A percentile compares a stretch with the other conserved stretches of the same genome.
phyloP scores from a whole-genome alignment of 2,888 invertebrate genomes.

The Hypomecis punctinalis region DNA sequence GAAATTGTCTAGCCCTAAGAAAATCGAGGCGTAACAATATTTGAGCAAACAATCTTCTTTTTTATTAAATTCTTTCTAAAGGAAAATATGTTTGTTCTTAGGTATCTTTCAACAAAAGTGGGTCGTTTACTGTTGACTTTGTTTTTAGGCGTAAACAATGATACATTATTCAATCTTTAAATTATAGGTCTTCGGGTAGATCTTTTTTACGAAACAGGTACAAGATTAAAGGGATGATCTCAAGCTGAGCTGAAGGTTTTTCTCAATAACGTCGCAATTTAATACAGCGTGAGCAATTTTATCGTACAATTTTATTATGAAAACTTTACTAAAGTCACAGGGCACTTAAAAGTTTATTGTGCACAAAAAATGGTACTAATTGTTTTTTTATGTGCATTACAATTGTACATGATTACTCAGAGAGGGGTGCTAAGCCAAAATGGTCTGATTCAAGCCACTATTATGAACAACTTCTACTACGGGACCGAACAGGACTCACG shows the following conservation, averaged over 20 bases:
- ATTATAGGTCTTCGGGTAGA: conserved; percentile 31
- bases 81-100: conserved; percentile 30
- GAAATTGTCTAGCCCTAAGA: conserved; percentile 24
- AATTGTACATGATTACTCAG: too few species aligned
- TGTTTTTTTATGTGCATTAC: too few species aligned
- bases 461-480: too few species aligned
- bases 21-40: conserved; percentile 24
- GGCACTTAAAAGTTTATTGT: too few species aligned
- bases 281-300: too few species aligned
- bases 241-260: not conserved
- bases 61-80: conserved; percentile 35
- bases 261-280: not conserved
- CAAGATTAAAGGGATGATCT: not conserved
- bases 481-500: too few species aligned
- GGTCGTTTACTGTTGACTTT: conserved; percentile 31
- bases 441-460: too few species aligned
- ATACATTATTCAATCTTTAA: conserved; percentile 45
- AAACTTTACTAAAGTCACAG: too few species aligned
- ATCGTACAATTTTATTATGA: too few species aligned
- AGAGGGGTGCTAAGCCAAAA: too few species aligned
- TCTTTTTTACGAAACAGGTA: conserved; percentile 9
- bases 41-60: conserved; percentile 26
- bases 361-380: too few species aligned
- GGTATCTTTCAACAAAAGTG: conserved; percentile 30
- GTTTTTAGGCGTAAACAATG: conserved; percentile 37